Conservation (phyloP, 2,888 invertebrate species). For the Calliphora vomitoria region DNA sequence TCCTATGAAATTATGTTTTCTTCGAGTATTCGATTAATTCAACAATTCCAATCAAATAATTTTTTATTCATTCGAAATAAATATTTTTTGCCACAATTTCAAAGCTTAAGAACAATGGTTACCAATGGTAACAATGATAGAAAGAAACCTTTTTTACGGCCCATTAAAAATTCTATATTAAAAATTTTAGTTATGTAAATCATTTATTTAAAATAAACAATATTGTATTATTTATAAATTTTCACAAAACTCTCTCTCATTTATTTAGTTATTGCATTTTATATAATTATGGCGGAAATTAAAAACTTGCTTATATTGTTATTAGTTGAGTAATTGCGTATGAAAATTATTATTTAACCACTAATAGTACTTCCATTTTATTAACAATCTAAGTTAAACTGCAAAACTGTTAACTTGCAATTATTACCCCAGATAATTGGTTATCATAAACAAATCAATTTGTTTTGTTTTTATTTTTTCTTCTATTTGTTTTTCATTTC, state of each 20-base stretch:
- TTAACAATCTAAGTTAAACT: conserved; percentile 1
- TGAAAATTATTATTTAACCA: background rate
- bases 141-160: too few relatives aligned
- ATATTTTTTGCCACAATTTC: too few relatives aligned
- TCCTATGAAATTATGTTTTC: too few relatives aligned
- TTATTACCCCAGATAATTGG: conserved; percentile 6
- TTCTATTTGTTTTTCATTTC: background rate
- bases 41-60: too few relatives aligned
- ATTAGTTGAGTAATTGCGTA: background rate
- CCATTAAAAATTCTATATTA: too few relatives aligned
- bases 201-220: too few relatives aligned
- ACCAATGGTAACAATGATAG: too few relatives aligned
- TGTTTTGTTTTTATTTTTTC: background rate
- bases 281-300: conserved; percentile 2
- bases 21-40: too few relatives aligned
- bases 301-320: conserved; percentile 12
- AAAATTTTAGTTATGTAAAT: too few relatives aligned
- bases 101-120: too few relatives aligned
- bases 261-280: background rate
- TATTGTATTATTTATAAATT: too few relatives aligned
- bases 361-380: conserved; percentile 26
- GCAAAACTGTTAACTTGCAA: conserved; percentile 19
- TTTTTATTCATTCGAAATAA: too few relatives aligned
- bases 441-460: background rate
- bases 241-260: background rate